phyloP scores from a whole-genome alignment of 2,113 vertebrate genomes.

The Columba janthina region DNA sequence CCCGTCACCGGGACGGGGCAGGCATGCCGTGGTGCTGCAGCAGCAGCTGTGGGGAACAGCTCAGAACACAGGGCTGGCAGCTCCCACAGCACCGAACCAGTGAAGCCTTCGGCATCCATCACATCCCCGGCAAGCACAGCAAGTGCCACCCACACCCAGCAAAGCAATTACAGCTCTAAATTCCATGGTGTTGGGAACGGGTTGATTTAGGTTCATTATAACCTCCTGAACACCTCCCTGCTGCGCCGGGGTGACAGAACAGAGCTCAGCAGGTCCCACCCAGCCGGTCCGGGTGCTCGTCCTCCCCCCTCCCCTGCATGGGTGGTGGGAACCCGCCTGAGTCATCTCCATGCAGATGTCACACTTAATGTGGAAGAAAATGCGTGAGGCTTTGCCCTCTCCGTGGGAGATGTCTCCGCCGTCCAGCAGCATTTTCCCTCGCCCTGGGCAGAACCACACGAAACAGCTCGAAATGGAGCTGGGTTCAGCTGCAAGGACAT shows the following conservation, averaged over 20 bases:
- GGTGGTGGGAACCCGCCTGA: neutral
- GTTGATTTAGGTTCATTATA: neutral
- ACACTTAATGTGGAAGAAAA: neutral
- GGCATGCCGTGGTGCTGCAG: rapidly evolving
- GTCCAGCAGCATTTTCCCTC: neutral
- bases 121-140: neutral
- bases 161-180: neutral
- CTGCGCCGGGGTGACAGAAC: neutral
- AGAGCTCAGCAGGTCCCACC: neutral
- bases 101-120: neutral
- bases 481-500: neutral
- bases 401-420: neutral
- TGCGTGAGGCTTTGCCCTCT: neutral
- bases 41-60: neutral
- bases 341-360: neutral
- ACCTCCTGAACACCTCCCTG: neutral
- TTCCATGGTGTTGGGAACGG: rapidly evolving
- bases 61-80: neutral
- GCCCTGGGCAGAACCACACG: neutral
- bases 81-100: neutral
- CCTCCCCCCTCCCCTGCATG: neutral
- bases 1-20: rapidly evolving
- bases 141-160: neutral
- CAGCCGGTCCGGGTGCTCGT: rapidly evolving
- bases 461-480: neutral